These are phyloP conservation scores for Marmota flaviventris DNA, from an alignment of 2,113 vertebrate genomes.

Conservation along the genomic window DNA sequence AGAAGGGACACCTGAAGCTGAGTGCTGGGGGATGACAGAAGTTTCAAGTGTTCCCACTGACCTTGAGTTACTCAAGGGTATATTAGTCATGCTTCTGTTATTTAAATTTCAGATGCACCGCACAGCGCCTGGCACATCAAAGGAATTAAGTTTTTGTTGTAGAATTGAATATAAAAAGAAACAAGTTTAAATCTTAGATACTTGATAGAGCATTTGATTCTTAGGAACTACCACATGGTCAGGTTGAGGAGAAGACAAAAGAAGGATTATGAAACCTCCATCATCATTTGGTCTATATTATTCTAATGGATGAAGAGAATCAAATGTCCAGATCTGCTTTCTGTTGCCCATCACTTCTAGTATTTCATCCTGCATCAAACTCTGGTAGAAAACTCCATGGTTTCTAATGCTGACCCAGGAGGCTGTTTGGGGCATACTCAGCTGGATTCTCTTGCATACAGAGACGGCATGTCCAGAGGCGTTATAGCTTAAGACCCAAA, in stretches of 20 bases:
- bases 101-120: constrained; percentile 11
- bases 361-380: neutral
- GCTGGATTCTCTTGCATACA: neutral
- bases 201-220: neutral
- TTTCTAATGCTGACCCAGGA: neutral
- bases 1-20: neutral
- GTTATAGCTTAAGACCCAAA: neutral
- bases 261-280: neutral
- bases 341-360: neutral
- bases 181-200: neutral
- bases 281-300: neutral
- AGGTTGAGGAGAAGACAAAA: constrained; percentile 8
- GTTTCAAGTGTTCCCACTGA: neutral
- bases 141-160: neutral
- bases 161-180: constrained; percentile 21
- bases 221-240: neutral
- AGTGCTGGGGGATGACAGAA: neutral
- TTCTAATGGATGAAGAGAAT: neutral
- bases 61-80: neutral
- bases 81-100: neutral
- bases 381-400: neutral
- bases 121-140: neutral
- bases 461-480: neutral
- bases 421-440: neutral
- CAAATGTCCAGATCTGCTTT: neutral